These are phyloP conservation scores for Antidorcas marsupialis DNA, from an alignment of 2,113 vertebrate genomes.

Conservation along the genomic window DNA sequence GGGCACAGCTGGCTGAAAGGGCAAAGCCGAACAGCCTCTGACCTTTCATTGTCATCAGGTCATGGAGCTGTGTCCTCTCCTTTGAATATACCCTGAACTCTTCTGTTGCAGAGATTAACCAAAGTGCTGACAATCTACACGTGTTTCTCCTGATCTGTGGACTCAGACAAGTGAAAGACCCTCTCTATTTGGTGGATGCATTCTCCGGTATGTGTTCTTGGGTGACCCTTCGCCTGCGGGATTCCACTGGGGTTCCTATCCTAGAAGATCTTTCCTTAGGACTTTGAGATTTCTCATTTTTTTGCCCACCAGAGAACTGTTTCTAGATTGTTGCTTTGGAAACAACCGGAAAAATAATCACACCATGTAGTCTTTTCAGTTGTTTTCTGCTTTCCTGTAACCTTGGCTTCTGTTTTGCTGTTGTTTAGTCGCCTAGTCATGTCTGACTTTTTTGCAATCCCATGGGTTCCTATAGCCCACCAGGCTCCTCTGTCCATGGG, in stretches of 20 bases:
- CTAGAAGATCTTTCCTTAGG: rapidly evolving
- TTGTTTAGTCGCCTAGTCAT: rapidly evolving
- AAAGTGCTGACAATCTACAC: conserved; percentile 65
- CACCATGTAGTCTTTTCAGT: rapidly evolving
- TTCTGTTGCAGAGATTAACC: conserved; percentile 77
- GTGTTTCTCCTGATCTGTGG: conserved; percentile 90
- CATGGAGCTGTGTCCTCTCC: rapidly evolving
- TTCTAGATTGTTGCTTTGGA: background rate
- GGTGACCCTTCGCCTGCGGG: rapidly evolving
- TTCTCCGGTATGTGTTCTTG: conserved; percentile 82
- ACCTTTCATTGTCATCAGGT: rapidly evolving
- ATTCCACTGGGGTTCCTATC: rapidly evolving
- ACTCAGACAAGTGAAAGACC: conserved; percentile 88
- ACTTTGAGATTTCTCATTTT: rapidly evolving
- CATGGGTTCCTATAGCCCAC: background rate
- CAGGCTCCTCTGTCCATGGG: background rate
- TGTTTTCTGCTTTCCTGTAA: background rate
- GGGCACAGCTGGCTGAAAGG: background rate
- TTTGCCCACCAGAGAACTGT: background rate
- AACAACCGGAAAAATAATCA: background rate
- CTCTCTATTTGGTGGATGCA: conserved; percentile 84
- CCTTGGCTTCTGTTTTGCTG: background rate
- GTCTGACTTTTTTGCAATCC: background rate
- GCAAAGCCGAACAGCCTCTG: rapidly evolving
- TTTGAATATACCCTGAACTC: background rate